phyloP scores from a whole-genome alignment of 2,888 invertebrate genomes.

The Cosmorhoe ocellata region DNA sequence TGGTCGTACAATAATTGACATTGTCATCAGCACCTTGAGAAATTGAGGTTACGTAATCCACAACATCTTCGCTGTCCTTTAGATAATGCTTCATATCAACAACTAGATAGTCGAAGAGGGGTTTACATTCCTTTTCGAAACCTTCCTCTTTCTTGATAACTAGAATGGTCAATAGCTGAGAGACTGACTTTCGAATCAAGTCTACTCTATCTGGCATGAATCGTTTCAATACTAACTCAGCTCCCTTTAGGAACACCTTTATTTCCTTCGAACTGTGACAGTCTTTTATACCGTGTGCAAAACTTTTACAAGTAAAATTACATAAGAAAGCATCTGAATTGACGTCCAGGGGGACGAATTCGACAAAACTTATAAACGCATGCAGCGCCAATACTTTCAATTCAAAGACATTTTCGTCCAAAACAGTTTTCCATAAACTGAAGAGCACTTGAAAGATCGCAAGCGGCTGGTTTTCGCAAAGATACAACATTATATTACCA shows the following conservation, averaged over 20 bases:
- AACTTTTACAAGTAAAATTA: conserved; percentile 79
- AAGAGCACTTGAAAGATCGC: conserved; percentile 80
- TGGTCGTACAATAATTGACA: conserved; percentile 41
- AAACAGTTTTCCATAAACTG: conserved; percentile 72
- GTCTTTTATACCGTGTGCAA: conserved; percentile 76
- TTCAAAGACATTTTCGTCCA: conserved; percentile 69
- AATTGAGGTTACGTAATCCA: conserved; percentile 53
- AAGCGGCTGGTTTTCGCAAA: conserved; percentile 70
- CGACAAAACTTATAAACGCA: conserved; percentile 79
- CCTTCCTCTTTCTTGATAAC: conserved; percentile 66
- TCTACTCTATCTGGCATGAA: conserved; percentile 65
- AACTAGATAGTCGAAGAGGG: conserved; percentile 78
- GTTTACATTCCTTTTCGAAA: conserved; percentile 52
- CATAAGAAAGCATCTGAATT: conserved; percentile 79
- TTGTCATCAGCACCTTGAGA: conserved; percentile 40
- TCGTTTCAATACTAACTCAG: conserved; percentile 65
- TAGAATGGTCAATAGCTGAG: conserved; percentile 78
- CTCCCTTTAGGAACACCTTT: conserved; percentile 58
- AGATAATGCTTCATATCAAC: conserved; percentile 73
- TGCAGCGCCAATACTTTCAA: conserved; percentile 80
- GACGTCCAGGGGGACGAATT: conserved; percentile 62
- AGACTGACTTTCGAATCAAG: conserved; percentile 72
- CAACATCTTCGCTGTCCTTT: conserved; percentile 67
- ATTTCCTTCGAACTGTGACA: conserved; percentile 52
- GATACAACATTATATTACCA: conserved; percentile 58